Evolutionary conservation across 2,888 invertebrate species (phyloP).

Genomic region (Ochropacha duplaris): DNA sequence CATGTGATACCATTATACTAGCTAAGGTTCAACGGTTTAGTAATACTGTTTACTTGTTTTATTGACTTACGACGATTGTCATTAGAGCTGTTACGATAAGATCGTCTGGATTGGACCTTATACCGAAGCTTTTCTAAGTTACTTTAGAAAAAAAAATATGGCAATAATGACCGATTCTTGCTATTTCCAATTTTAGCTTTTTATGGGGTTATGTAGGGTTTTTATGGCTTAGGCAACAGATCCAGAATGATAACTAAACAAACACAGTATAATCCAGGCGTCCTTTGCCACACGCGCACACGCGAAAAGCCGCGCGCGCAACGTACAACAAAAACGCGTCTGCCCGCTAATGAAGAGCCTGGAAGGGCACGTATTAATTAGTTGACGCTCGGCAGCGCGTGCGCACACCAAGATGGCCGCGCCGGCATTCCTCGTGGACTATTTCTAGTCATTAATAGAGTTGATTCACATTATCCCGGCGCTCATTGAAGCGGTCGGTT

Average conservation of each 20-base stretch:
- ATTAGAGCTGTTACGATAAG: neutral
- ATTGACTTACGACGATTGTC: neutral
- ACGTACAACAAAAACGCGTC: conserved; percentile 61
- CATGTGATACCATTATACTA: neutral
- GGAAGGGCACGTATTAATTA: conserved; percentile 72
- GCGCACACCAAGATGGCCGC: conserved; percentile 47
- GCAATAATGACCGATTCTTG: too few species aligned
- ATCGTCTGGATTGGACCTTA: too few species aligned
- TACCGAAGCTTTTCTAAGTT: too few species aligned
- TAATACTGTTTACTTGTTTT: neutral
- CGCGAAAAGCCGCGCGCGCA: conserved; percentile 28
- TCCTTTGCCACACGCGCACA: conserved; percentile 18
- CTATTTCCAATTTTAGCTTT: too few species aligned
- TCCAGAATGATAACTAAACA: neutral
- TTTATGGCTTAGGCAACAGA: neutral
- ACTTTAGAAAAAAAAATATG: too few species aligned
- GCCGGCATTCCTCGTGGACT: conserved; percentile 13
- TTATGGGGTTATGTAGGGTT: neutral
- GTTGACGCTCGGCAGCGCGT: conserved; percentile 63
- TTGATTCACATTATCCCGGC: neutral
- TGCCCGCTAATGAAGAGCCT: conserved; percentile 68
- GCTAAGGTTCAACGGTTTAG: neutral
- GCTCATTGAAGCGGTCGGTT: too few species aligned
- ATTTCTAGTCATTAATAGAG: conserved; percentile 4
- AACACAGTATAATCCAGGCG: conserved; percentile 14